Base-by-base conservation (phyloP, 2,113 vertebrate species). In the Mormyrus iriodes region DNA sequence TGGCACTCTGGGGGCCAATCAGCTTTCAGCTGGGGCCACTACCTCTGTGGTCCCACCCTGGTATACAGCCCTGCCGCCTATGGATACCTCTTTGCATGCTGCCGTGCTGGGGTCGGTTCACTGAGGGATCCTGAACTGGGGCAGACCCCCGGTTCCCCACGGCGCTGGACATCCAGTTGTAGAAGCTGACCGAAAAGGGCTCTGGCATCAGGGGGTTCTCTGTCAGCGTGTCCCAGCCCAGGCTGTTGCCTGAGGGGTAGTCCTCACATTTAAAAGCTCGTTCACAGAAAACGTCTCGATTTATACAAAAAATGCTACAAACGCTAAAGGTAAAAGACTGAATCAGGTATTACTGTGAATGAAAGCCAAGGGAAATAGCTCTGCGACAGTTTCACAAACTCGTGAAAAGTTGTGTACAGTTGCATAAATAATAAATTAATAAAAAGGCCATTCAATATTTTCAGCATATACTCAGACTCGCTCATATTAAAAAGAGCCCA, bases 151-250 rank as follows among this genome's bases (percentile, higher is more conserved):
- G 96, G 94, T 97, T 98, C 88, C 98, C 96, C 91, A 99, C 98
- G 31, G 98, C 98, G 84, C 98, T 98, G 89, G 98, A 99, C 98
- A 99, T 99, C 98, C 98, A 99, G 93, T 99, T 99, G 94, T 99
- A 99, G 93, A 99, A 99, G 92, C 98, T 99, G 95, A 99, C 97
- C 1, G 98, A 97, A 13, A 97, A 97, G 0, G 98, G 98, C 92
- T 99, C 98, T 1, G 98, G 96, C 31, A 99, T 94, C 91, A 99
- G 94, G 58, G 98, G 98, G 92, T 99, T 98, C 88, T 99, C 98
- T 0, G 98, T 98, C 88, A 99, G 91, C 95, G 98, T 96, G 86
- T 99, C 98, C 13, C 97, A 95, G 86, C 97, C 97, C 92, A 96
- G 87, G 4, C 95, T 96, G 88, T 97, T 98, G 44, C 96, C 98